These are phyloP conservation scores for Rhodophaea formosa DNA, from an alignment of 2,888 invertebrate species.

Conservation along the genomic window DNA sequence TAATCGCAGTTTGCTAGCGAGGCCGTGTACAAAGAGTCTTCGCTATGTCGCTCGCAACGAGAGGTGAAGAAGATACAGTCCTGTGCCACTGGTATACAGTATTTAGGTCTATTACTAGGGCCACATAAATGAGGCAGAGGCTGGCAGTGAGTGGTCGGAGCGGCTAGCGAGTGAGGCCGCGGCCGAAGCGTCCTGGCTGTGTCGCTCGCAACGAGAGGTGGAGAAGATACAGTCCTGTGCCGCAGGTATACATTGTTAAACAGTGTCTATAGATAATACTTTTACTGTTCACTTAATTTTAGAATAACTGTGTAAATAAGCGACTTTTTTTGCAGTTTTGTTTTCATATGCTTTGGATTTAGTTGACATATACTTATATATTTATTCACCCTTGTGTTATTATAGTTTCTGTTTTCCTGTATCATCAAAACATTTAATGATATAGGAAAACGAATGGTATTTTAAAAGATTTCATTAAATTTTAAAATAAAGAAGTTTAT, in stretches of 20 bases:
- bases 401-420: too few species aligned
- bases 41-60: constrained; percentile 34
- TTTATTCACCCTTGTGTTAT: too few species aligned
- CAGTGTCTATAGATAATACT: too few species aligned
- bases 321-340: too few species aligned
- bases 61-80: constrained; percentile 59
- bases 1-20: constrained; percentile 92
- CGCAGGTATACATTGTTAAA: constrained; percentile 27
- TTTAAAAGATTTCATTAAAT: too few species aligned
- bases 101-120: constrained; percentile 75
- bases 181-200: constrained; percentile 77
- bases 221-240: constrained; percentile 60
- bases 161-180: constrained; percentile 89
- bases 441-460: too few species aligned
- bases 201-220: constrained; percentile 49
- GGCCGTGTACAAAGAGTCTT: constrained; percentile 83
- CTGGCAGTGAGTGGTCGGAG: constrained; percentile 94
- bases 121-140: constrained; percentile 94
- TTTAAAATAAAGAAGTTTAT: too few species aligned
- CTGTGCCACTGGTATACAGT: constrained; percentile 47
- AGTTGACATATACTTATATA: too few species aligned
- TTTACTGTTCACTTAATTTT: too few species aligned
- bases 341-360: too few species aligned
- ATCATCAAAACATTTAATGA: too few species aligned
- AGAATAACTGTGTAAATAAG: too few species aligned